Evolutionary conservation across 2,113 vertebrate genomes (phyloP).

Genomic region (Eurypyga helias): DNA sequence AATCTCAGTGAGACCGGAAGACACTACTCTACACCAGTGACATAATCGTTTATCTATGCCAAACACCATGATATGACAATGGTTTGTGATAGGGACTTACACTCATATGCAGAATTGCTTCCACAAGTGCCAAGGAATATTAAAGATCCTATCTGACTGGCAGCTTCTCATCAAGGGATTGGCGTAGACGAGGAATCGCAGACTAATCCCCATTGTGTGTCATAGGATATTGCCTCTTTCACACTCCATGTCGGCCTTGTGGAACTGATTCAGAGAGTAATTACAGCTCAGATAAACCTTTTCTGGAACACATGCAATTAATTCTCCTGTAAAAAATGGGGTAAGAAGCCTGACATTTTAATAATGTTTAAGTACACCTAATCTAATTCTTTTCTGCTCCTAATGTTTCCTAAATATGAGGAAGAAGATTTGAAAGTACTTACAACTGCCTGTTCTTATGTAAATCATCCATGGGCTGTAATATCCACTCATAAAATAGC

Average conservation of each 20-base stretch:
- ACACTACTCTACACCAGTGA: background rate
- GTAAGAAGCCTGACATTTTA: slow-evolving; percentile 67
- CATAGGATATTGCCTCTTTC: slow-evolving; percentile 60
- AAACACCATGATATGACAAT: background rate
- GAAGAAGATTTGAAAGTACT: slow-evolving; percentile 72
- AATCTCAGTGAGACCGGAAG: background rate
- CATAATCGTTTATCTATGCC: slow-evolving; percentile 9
- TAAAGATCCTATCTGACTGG: slow-evolving; percentile 73
- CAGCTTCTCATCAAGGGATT: slow-evolving; percentile 50
- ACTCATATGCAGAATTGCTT: slow-evolving; percentile 40
- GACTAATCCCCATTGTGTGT: slow-evolving; percentile 43
- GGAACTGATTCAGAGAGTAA: slow-evolving; percentile 59
- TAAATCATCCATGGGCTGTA: slow-evolving; percentile 48
- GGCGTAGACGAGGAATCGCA: background rate
- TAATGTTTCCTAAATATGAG: slow-evolving; percentile 74
- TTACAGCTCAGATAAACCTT: slow-evolving; percentile 72
- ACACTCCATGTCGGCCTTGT: slow-evolving; percentile 24
- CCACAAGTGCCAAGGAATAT: slow-evolving; percentile 58
- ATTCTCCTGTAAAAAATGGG: slow-evolving; percentile 51
- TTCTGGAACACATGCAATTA: slow-evolving; percentile 70
- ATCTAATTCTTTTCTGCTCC: slow-evolving; percentile 72
- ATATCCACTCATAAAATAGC: slow-evolving; percentile 49
- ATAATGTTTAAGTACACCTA: slow-evolving; percentile 77
- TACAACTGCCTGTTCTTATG: slow-evolving; percentile 60
- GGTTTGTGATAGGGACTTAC: slow-evolving; percentile 42